Percentiles rank a stretch among this genome's conserved stretches.
Evolutionary conservation across 2,888 invertebrate species (phyloP).

Genomic region (Limnephilus auricula): DNA sequence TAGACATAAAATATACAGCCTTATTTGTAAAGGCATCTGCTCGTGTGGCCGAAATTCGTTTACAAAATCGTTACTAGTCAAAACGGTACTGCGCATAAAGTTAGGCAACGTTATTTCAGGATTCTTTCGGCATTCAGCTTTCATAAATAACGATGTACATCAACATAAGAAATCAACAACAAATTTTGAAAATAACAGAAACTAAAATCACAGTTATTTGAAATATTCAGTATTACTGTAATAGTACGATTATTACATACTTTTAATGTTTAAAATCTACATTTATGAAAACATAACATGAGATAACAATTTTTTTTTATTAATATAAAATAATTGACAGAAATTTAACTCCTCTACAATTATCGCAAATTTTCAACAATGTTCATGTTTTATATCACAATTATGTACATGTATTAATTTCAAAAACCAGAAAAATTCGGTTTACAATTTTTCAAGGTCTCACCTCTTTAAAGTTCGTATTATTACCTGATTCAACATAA

Average conservation of each 20-base stretch:
- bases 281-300: too few relatives aligned
- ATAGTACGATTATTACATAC: too few relatives aligned
- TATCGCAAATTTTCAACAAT: neutral
- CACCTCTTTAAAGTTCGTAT: neutral
- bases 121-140: neutral
- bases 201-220: neutral
- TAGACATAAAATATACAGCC: slow-evolving; percentile 5
- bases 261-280: too few relatives aligned
- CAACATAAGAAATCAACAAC: neutral
- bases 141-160: neutral
- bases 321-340: too few relatives aligned
- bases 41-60: neutral
- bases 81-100: slow-evolving; percentile 11
- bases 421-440: neutral
- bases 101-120: neutral
- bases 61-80: slow-evolving; percentile 15
- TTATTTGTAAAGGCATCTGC: neutral
- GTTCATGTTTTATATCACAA: neutral
- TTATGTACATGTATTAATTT: neutral
- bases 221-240: too few relatives aligned
- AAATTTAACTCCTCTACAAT: neutral
- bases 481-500: neutral
- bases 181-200: neutral
- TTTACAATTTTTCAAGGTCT: neutral
- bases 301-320: too few relatives aligned